Conservation (phyloP, 2,888 invertebrate species). For the Schizaphis graminum region DNA sequence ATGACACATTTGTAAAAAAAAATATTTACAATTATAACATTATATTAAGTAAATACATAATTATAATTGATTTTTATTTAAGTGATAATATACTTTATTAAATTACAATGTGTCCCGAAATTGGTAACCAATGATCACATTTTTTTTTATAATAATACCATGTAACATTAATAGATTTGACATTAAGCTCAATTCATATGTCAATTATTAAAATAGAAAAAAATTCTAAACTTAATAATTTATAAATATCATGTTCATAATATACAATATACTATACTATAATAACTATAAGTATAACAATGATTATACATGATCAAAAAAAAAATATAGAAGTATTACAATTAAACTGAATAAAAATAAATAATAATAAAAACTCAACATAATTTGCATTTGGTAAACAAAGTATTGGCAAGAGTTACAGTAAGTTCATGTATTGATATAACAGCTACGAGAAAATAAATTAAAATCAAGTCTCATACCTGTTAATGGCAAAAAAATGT, state of each 20-base stretch:
- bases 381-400: background rate
- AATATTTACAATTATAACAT: constrained; percentile 23
- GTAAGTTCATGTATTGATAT: background rate
- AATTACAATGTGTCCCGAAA: constrained; percentile 36
- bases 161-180: constrained; percentile 40
- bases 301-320: background rate
- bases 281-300: background rate
- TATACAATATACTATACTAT: background rate
- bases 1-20: constrained; percentile 2
- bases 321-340: constrained; percentile 20
- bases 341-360: background rate
- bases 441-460: background rate
- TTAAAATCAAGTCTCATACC: background rate
- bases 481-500: background rate
- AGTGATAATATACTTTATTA: background rate
- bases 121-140: constrained; percentile 45
- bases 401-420: constrained; percentile 41
- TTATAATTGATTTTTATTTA: constrained; percentile 5
- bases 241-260: background rate
- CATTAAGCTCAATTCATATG: background rate
- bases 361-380: background rate
- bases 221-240: background rate
- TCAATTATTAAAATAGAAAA: constrained; percentile 7
- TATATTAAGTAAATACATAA: background rate
- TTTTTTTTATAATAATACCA: constrained; percentile 37